phyloP scores from a whole-genome alignment of 2,113 vertebrate genomes.

The Coptodon bakossiorum region DNA sequence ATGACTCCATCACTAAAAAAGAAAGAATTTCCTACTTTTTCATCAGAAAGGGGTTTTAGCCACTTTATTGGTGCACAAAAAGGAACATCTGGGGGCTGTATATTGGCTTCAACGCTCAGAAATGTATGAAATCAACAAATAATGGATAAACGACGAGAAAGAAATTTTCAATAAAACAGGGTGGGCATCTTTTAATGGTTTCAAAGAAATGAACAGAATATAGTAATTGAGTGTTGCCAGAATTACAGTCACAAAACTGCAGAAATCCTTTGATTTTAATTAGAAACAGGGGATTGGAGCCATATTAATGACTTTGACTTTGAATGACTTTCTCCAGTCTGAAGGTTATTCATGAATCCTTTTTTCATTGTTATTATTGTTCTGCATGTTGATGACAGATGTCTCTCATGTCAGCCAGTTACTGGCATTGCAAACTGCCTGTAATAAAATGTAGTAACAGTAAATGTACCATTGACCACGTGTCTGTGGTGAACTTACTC shows the following conservation, averaged over 20 bases:
- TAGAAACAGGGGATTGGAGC: not conserved
- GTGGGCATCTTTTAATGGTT: not conserved
- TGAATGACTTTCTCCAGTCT: not conserved
- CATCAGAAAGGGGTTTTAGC: not conserved
- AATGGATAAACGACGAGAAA: not conserved
- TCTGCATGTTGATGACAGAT: constrained; percentile 59
- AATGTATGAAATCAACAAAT: not conserved
- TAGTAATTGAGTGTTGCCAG: not conserved
- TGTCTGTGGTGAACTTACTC: constrained; percentile 35
- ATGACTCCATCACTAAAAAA: not conserved
- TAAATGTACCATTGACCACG: constrained; percentile 17
- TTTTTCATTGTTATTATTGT: not conserved
- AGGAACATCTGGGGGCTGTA: not conserved
- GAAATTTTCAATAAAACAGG: not conserved
- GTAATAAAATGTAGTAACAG: constrained; percentile 27
- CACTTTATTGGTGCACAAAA: not conserved
- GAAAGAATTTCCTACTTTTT: not conserved
- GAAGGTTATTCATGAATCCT: constrained; percentile 2
- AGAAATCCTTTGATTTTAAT: not conserved
- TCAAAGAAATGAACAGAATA: not conserved
- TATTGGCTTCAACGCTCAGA: not conserved
- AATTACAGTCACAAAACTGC: not conserved
- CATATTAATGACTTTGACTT: not conserved
- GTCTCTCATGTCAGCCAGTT: constrained; percentile 18
- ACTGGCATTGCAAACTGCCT: constrained; percentile 41